Evolutionary conservation across 23 tunicate species (phyloP).

Genomic region (Trididemnum nubilum): DNA sequence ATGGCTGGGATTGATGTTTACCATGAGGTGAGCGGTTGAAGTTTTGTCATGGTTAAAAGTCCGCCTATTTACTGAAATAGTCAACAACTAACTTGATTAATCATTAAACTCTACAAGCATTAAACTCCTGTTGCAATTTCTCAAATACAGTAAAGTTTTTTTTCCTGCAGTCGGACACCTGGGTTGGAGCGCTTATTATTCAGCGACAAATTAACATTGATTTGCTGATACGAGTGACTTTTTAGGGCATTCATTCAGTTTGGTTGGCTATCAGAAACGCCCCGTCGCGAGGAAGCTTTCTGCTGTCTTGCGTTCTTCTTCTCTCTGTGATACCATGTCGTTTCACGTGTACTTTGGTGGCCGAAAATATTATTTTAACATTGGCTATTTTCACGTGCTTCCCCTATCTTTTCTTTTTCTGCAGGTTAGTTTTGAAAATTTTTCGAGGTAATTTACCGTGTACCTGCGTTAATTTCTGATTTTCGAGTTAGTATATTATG

Average conservation of each 20-base stretch:
- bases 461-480: not conserved
- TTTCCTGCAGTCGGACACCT: too few relatives aligned
- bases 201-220: too few relatives aligned
- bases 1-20: conserved; percentile 37
- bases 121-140: too few relatives aligned
- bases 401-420: conserved; percentile 83
- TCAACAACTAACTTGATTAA: too few relatives aligned
- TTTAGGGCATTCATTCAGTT: conserved; percentile 44
- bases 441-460: too few relatives aligned
- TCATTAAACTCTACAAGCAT: too few relatives aligned
- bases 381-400: conserved; percentile 68
- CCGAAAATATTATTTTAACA: conserved; percentile 79
- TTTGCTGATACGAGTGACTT: too few relatives aligned
- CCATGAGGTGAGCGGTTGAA: conserved; percentile 40
- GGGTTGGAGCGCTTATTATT: too few relatives aligned
- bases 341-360: conserved; percentile 59
- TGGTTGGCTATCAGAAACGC: conserved; percentile 59
- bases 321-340: conserved; percentile 68
- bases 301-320: conserved; percentile 61
- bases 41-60: not conserved
- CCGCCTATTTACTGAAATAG: not conserved
- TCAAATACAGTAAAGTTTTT: too few relatives aligned
- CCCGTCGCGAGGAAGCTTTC: conserved; percentile 82
- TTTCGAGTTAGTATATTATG: not conserved
- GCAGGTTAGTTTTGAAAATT: conserved; percentile 67